Evolutionary conservation across 2,888 invertebrate genomes (phyloP), one percentile per base, ranked within the genome.

Genomic region (Torymus aiolomorphi): DNA sequence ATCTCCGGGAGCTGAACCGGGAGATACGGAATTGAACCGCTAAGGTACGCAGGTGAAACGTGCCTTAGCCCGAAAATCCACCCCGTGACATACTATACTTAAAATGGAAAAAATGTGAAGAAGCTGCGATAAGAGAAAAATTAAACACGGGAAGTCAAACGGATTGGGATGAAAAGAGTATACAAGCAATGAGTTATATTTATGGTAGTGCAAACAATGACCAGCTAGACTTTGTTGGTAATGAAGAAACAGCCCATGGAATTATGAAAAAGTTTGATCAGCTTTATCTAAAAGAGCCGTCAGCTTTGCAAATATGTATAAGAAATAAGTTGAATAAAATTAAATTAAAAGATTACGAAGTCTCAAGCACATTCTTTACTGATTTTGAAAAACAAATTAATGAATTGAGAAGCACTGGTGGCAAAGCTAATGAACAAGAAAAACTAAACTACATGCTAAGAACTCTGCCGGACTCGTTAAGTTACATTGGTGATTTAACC

Each of bases 341-440:
- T 4, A 63, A 63, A 24, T 52, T 73, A 5, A 79, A 72, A 62
- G 62, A 61, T 62, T 72, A 14, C 62, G 52, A 62, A 18, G 52
- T 62, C 20, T 62, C 51, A 4, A 62, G 61, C 13, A 49, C 62
- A 42, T 72, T 72, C 2, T 72, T 62, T 51, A 42, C 61, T 16
- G 72, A 72, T 20, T 61, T 62, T 20, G 72, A 49, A 18, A 72
- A 51, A 51, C 12, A 59, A 56, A 70, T 78, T 14, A 84, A 84
- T 70, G 81, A 84, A 31, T 76, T 85, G 16, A 84, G 83, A 78
- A 61, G 16, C 49, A n/a, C 63, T n/a, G 63, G 63, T 63, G 14
- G n/a, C 12, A 63, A 14, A 10, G 49, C 42, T 16, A n/a, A 42
- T 16, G 16, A 49, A 65, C 13, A 8, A n/a, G n/a, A n/a, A n/a